A percentile compares a stretch with the other conserved stretches of the same genome.
phyloP scores from a whole-genome alignment of 2,113 vertebrate genomes.

The Boulengeromyrus knoepffleri region DNA sequence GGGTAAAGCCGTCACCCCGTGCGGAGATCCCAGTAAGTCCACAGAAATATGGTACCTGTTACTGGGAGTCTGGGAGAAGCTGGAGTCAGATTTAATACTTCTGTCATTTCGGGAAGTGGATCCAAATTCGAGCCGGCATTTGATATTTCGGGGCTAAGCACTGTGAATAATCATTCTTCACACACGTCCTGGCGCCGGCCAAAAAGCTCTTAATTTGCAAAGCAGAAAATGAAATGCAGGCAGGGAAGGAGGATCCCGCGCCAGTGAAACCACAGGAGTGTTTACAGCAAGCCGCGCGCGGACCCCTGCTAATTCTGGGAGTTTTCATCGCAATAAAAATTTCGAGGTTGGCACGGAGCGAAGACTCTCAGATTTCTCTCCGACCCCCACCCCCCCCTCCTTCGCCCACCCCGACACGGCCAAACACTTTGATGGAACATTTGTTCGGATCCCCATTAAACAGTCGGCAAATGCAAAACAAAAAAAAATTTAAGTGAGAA shows the following conservation, averaged over 20 bases:
- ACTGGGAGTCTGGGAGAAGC: background rate
- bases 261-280: background rate
- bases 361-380: background rate
- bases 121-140: background rate
- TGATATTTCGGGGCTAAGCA: background rate
- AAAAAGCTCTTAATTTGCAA: background rate
- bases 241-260: background rate
- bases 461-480: background rate
- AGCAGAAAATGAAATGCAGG: background rate
- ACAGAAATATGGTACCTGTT: background rate
- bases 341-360: background rate
- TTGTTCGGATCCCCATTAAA: background rate
- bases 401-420: background rate
- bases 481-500: background rate
- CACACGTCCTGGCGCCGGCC: background rate
- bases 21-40: background rate
- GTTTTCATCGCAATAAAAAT: background rate
- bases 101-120: background rate
- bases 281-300: background rate
- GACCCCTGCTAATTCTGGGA: background rate
- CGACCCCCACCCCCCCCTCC: background rate
- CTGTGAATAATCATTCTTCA: background rate
- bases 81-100: conserved; percentile 14
- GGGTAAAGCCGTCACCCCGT: background rate
- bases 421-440: background rate